Conservation (phyloP, 1,140 invertebrate genomes). For the Gonioctena quinquepunctata region DNA sequence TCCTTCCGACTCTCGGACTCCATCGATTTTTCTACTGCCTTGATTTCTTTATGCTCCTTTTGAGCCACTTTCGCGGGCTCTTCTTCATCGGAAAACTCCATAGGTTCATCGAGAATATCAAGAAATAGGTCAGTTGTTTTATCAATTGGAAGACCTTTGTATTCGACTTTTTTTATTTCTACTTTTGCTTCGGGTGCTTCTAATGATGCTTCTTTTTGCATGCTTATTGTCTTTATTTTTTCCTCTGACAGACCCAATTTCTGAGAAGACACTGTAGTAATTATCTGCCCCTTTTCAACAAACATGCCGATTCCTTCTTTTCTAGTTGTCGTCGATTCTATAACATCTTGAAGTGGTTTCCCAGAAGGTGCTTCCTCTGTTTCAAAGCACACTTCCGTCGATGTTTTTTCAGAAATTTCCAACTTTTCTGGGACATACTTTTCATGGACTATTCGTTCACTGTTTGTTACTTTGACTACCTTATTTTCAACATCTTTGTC, state of each 20-base stretch:
- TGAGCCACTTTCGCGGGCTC: slow-evolving; percentile 9
- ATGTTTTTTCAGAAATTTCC: too few species aligned
- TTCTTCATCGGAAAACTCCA: slow-evolving; percentile 27
- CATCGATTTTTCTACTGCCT: not conserved
- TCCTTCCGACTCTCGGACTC: not conserved
- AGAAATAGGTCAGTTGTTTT: slow-evolving; percentile 56
- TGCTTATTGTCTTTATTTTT: not conserved
- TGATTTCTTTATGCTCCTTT: not conserved
- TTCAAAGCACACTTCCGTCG: not conserved
- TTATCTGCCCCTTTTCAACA: not conserved
- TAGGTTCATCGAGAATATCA: slow-evolving; percentile 59
- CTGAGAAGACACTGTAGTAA: not conserved
- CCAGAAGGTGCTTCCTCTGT: not conserved
- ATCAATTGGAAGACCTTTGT: slow-evolving; percentile 56
- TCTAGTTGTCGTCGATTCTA: not conserved
- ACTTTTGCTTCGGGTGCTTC: not conserved
- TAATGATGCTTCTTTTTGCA: too few species aligned
- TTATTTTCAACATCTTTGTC: not conserved
- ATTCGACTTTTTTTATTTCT: slow-evolving; percentile 30
- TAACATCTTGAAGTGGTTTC: too few species aligned
- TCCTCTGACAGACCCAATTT: too few species aligned
- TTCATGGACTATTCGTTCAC: not conserved
- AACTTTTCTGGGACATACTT: not conserved
- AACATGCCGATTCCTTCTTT: not conserved
- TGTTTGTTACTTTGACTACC: not conserved